Evolutionary conservation across 2,888 invertebrate genomes (phyloP).

Genomic region (Ariolimax columbianus): DNA sequence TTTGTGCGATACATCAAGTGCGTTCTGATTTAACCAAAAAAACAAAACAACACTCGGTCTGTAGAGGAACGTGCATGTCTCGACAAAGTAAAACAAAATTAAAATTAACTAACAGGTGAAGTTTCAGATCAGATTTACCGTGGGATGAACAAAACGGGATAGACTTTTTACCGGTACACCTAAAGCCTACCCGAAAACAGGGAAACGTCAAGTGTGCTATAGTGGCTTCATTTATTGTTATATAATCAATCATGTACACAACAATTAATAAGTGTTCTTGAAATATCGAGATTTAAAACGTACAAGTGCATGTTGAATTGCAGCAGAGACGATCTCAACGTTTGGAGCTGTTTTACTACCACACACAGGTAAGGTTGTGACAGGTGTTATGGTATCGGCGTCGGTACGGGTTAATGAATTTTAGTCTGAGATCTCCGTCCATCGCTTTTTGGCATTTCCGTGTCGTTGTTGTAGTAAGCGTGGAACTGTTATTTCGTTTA

Average conservation of each 20-base stretch:
- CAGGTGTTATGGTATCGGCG: background rate
- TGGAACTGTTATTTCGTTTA: background rate
- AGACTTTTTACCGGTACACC: background rate
- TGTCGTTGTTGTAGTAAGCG: background rate
- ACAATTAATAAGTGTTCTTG: background rate
- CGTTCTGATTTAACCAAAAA: too few relatives aligned
- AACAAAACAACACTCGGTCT: too few relatives aligned
- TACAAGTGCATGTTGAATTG: background rate
- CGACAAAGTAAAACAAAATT: too few relatives aligned
- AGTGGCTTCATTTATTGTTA: background rate
- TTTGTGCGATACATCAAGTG: too few relatives aligned
- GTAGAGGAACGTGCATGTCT: too few relatives aligned
- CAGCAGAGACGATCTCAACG: background rate
- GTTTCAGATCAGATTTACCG: background rate
- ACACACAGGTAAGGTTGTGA: conserved; percentile 10
- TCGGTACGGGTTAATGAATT: background rate
- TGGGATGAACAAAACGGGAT: background rate
- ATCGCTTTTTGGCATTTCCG: background rate
- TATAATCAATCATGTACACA: background rate
- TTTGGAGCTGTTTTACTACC: background rate
- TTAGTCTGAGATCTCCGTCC: background rate
- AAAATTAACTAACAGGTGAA: background rate
- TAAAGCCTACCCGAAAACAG: background rate
- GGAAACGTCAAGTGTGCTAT: background rate
- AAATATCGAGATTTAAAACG: background rate